Percentiles rank a stretch among this genome's conserved stretches.
phyloP scores from a whole-genome alignment of 2,797 vertebrate species.

The Pangasius sanitwongsei region DNA sequence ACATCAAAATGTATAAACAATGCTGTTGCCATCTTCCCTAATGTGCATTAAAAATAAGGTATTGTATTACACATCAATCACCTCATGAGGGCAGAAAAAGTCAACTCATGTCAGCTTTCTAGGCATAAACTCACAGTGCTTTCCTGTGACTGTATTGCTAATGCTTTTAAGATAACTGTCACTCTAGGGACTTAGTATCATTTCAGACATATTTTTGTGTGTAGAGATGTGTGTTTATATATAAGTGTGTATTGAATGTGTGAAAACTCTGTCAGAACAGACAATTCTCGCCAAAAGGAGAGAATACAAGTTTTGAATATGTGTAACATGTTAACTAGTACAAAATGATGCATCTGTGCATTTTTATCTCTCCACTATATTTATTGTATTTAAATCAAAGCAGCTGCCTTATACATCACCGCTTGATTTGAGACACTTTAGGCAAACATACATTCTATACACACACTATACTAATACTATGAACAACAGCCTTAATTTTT shows the following conservation, averaged over 20 bases:
- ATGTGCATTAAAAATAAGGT: not conserved
- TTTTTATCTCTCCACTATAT: not conserved
- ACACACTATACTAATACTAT: not conserved
- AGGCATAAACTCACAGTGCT: not conserved
- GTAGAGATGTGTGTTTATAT: not conserved
- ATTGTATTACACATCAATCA: constrained; percentile 40
- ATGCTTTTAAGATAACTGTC: not conserved
- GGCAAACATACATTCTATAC: not conserved
- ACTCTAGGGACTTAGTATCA: not conserved
- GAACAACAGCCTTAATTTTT: not conserved
- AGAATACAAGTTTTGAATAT: not conserved
- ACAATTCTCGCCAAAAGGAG: not conserved
- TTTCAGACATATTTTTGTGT: not conserved
- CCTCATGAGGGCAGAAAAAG: constrained; percentile 70
- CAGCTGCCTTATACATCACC: not conserved
- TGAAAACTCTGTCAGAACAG: not conserved
- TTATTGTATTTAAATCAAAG: not conserved
- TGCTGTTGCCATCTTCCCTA: not conserved
- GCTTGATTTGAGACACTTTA: not conserved
- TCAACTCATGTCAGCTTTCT: not conserved
- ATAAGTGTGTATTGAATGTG: not conserved
- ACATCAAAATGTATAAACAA: not conserved
- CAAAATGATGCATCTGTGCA: not conserved
- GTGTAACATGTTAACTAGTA: not conserved
- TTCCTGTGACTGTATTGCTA: not conserved